Conservation (phyloP, 2,797 vertebrate species). For the Kryptopterus vitreolus region DNA sequence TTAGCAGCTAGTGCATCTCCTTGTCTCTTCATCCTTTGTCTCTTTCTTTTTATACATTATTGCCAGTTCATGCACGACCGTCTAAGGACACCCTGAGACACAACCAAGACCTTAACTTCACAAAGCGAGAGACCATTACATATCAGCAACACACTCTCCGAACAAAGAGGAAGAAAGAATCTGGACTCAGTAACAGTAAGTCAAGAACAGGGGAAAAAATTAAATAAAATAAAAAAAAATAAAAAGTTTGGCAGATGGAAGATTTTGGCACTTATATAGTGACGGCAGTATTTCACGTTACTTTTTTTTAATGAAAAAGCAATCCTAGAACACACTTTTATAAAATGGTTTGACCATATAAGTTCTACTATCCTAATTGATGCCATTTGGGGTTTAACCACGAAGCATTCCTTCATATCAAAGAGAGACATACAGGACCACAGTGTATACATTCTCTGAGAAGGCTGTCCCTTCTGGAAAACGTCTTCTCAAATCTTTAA, state of each 20-base stretch:
- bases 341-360: constrained; percentile 58
- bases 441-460: constrained; percentile 63
- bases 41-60: constrained; percentile 60
- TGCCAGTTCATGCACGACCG: constrained; percentile 63
- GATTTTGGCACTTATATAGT: constrained; percentile 71
- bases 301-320: constrained; percentile 49
- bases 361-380: constrained; percentile 55
- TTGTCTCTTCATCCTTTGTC: constrained; percentile 59
- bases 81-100: constrained; percentile 60
- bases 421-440: constrained; percentile 71
- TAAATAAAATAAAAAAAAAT: too few relatives aligned
- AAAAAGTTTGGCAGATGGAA: constrained; percentile 55
- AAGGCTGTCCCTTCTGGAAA: constrained; percentile 54
- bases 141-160: constrained; percentile 47
- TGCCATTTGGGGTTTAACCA: constrained; percentile 60
- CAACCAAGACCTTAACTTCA: constrained; percentile 51
- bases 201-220: constrained; percentile 47
- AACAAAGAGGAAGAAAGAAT: constrained; percentile 37
- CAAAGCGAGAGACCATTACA: constrained; percentile 48
- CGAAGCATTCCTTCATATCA: constrained; percentile 82
- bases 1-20: constrained; percentile 68
- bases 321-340: constrained; percentile 56
- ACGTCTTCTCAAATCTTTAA: neutral
- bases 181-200: constrained; percentile 43
- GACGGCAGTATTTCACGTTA: constrained; percentile 48